Conservation (phyloP, 1,140 invertebrate genomes). For the Brachionus asplanchnoidis region DNA sequence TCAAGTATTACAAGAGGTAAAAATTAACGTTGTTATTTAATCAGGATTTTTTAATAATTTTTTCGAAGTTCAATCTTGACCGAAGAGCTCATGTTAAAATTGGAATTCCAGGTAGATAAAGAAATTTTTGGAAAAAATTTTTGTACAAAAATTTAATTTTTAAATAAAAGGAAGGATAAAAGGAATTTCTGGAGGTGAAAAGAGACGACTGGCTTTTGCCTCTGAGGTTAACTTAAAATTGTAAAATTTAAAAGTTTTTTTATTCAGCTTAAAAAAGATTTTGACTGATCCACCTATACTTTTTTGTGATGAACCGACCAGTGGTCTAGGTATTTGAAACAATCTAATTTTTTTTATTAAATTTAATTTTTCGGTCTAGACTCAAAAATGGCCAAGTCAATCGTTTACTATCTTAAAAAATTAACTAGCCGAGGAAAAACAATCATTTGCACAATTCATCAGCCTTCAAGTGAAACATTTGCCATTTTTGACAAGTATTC, state of each 20-base stretch:
- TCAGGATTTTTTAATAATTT: neutral
- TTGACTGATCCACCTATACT: slow-evolving; percentile 86
- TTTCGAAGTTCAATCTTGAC: slow-evolving; percentile 10
- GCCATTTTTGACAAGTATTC: slow-evolving; percentile 71
- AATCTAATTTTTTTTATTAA: slow-evolving; percentile 70
- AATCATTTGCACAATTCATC: slow-evolving; percentile 87
- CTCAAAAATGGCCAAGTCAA: slow-evolving; percentile 83
- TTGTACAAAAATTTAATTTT: neutral
- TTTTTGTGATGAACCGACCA: slow-evolving; percentile 78
- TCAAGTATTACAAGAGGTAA: slow-evolving; percentile 30
- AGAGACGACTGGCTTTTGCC: slow-evolving; percentile 85
- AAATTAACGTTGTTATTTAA: neutral
- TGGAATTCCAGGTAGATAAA: slow-evolving; percentile 10
- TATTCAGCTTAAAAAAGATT: neutral
- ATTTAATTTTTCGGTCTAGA: slow-evolving; percentile 58
- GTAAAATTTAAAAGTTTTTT: neutral
- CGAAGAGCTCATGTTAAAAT: slow-evolving; percentile 19
- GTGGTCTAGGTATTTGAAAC: slow-evolving; percentile 5
- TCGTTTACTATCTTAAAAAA: slow-evolving; percentile 67
- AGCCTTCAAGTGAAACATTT: slow-evolving; percentile 88
- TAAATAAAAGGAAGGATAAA: slow-evolving; percentile 62
- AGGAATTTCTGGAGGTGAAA: slow-evolving; percentile 90
- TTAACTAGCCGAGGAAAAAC: slow-evolving; percentile 77
- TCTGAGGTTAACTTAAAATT: slow-evolving; percentile 67
- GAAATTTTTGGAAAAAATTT: neutral